Evolutionary conservation across 1,140 invertebrate genomes (phyloP), one percentile per base, ranked within the genome.

Genomic region (Euura lappo): DNA sequence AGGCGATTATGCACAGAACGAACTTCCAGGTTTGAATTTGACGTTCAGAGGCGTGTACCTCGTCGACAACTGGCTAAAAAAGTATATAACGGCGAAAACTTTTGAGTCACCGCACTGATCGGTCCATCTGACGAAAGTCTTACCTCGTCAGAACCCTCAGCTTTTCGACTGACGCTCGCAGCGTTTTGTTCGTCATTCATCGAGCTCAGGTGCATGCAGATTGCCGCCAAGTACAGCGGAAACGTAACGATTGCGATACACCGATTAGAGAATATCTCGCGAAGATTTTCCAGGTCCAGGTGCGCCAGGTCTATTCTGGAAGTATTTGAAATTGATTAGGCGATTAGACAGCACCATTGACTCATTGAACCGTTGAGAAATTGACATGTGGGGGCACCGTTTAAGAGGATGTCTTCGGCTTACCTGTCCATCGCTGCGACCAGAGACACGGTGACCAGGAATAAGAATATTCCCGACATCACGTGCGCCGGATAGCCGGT

Each of bases 271-370:
- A 81, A 86, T 64, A 87, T 83, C 72, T 85, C 77, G 6, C 79
- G 77, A 0, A 85, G 72, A 64, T 85, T 82, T 8, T 84, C 77
- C 45, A 77, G 64, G 70, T 84, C 77, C 3, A 86, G 64, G 65
- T 81, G 81, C 44, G 81, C 84, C 7, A 87, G 45, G 72, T 87
- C 85, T 74, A 84, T 87, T 71, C 86, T 88, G 10, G 28, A 47
- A 45, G 69, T 65, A 65, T 70, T 74, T 65, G 68, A n/a, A 46
- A 73, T 10, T 70, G 28, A 28, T 28, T 28, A 28, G 28, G 28
- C 28, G 28, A 28, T 28, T 28, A 28, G 28, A 67, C n/a, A 60
- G 72, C 6, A 66, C 66, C 72, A 72, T 68, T 28, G 64, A 67
- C 28, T 1, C 28, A 28, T 28, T 28, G 28, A 28, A 28, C 28